Conservation (phyloP, 2,888 invertebrate species). For the Amitus sp. region DNA sequence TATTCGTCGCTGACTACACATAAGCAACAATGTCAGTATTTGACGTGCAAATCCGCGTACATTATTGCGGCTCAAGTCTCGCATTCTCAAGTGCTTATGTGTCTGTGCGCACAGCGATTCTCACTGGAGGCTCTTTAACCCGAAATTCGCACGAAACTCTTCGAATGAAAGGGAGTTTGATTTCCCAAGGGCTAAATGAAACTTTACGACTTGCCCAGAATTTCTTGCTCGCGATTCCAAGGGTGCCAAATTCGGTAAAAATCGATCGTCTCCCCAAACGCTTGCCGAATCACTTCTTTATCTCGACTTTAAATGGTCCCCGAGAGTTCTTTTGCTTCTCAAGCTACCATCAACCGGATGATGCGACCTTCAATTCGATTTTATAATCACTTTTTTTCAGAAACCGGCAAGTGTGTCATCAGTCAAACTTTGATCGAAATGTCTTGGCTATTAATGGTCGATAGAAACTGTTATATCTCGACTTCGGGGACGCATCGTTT, state of each 20-base stretch:
- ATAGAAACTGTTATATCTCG: too few relatives aligned
- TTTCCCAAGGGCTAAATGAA: conserved; percentile 58
- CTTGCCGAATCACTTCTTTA: conserved; percentile 21
- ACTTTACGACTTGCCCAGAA: conserved; percentile 38
- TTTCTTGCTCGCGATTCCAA: conserved; percentile 21
- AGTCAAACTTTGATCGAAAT: too few relatives aligned
- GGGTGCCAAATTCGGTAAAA: conserved; percentile 30
- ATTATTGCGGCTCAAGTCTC: conserved; percentile 23
- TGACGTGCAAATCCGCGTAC: conserved; percentile 18
- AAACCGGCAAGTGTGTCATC: too few relatives aligned
- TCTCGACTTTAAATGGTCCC: conserved; percentile 34
- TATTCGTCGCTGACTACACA: too few relatives aligned
- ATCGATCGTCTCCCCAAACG: conserved; percentile 23
- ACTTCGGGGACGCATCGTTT: neutral
- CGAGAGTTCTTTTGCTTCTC: conserved; percentile 20
- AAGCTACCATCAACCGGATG: conserved; percentile 9
- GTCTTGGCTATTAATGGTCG: too few relatives aligned
- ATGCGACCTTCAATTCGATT: neutral
- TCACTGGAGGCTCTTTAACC: conserved; percentile 35
- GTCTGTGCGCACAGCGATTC: conserved; percentile 21
- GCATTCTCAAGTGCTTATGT: conserved; percentile 17
- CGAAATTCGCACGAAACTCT: conserved; percentile 34
- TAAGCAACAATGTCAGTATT: conserved; percentile 13
- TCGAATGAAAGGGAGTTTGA: conserved; percentile 47
- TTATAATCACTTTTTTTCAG: too few relatives aligned